phyloP scores from a whole-genome alignment of 2,888 invertebrate genomes.

The Euspilapteryx auroguttella region DNA sequence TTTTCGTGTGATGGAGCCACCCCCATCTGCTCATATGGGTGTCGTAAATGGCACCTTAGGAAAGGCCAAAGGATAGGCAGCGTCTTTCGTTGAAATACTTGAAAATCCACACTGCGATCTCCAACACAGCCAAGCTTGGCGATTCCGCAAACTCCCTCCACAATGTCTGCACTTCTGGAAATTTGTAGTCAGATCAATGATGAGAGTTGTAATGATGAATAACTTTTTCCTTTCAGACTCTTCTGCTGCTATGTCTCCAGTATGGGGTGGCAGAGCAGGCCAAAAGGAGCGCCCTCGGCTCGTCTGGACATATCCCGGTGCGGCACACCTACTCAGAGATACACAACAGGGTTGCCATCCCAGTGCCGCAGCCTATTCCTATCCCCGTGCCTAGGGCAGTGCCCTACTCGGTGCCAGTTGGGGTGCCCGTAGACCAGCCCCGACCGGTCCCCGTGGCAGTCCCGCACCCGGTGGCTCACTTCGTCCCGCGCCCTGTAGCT shows the following conservation, averaged over 20 bases:
- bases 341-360: slow-evolving; percentile 50
- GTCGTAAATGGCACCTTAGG: too few relatives aligned
- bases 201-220: not conserved
- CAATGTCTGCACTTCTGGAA: too few relatives aligned
- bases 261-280: too few relatives aligned
- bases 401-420: slow-evolving; percentile 46
- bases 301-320: slow-evolving; percentile 18
- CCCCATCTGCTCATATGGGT: too few relatives aligned
- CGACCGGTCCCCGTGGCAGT: slow-evolving; percentile 28
- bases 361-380: slow-evolving; percentile 53
- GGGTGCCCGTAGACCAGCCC: slow-evolving; percentile 39
- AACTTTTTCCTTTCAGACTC: slow-evolving; percentile 13
- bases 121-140: too few relatives aligned
- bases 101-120: too few relatives aligned
- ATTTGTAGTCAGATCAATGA: slow-evolving; percentile 7
- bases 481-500: slow-evolving; percentile 38
- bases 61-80: too few relatives aligned
- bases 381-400: slow-evolving; percentile 48
- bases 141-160: too few relatives aligned
- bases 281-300: too few relatives aligned
- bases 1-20: too few relatives aligned
- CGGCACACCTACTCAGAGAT: slow-evolving; percentile 41
- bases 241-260: slow-evolving; percentile 15
- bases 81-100: too few relatives aligned
- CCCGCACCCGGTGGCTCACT: slow-evolving; percentile 43